Percentiles rank a stretch among this genome's conserved stretches.
These are phyloP conservation scores for Brachynemurus nebulosus DNA, from an alignment of 2,888 invertebrate species.

Conservation along the genomic window DNA sequence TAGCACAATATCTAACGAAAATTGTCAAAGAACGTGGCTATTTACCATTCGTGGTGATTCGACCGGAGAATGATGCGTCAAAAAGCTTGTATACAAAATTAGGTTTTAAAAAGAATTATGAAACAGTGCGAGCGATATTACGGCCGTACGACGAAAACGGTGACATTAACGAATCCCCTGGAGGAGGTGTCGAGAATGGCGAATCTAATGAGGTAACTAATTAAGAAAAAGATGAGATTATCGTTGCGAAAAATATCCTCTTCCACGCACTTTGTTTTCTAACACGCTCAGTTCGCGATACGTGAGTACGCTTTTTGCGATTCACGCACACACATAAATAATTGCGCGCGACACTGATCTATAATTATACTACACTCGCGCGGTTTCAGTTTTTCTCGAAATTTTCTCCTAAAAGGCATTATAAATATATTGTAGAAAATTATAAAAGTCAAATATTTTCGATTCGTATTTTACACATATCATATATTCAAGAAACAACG, in stretches of 20 bases:
- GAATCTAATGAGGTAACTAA: slow-evolving; percentile 1
- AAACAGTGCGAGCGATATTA: slow-evolving; percentile 67
- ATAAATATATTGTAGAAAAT: not conserved
- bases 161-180: slow-evolving; percentile 25
- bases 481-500: not conserved
- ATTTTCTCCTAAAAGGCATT: not conserved
- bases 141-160: slow-evolving; percentile 36
- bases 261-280: slow-evolving; percentile 6
- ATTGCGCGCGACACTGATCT: slow-evolving; percentile 1
- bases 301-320: slow-evolving; percentile 2
- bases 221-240: not conserved
- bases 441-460: not conserved
- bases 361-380: too few species aligned
- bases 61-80: slow-evolving; percentile 77
- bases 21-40: slow-evolving; percentile 60
- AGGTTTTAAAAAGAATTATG: slow-evolving; percentile 66
- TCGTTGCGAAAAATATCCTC: slow-evolving; percentile 1
- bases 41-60: slow-evolving; percentile 73
- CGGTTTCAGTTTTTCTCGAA: not conserved
- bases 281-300: slow-evolving; percentile 1
- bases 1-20: slow-evolving; percentile 51
- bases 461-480: not conserved
- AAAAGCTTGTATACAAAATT: slow-evolving; percentile 70
- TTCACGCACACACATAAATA: not conserved
- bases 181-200: slow-evolving; percentile 17